phyloP scores from a whole-genome alignment of 2,113 vertebrate species.

The Telmatochromis brachygnathus region DNA sequence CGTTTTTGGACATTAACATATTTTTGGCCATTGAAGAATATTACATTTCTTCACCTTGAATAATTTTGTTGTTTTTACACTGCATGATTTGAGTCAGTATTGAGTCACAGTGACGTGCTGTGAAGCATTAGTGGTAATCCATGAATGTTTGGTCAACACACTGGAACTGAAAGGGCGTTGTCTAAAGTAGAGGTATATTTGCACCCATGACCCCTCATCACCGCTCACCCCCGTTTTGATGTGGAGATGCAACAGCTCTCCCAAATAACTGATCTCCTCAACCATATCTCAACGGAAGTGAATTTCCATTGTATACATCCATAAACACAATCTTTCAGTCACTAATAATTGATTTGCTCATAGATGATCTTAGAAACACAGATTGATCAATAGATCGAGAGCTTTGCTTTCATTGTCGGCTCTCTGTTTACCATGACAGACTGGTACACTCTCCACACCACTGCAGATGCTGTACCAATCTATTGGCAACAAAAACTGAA shows the following conservation, averaged over 20 bases:
- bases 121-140: neutral
- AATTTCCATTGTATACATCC: neutral
- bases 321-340: neutral
- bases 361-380: neutral
- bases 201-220: neutral
- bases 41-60: neutral
- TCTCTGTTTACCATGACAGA: neutral
- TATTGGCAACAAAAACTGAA: neutral
- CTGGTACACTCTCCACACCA: neutral
- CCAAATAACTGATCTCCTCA: neutral
- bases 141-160: neutral
- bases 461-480: neutral
- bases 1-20: rapidly evolving
- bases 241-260: neutral
- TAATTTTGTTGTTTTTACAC: neutral
- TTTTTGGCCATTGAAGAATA: neutral
- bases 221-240: neutral
- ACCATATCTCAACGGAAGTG: neutral
- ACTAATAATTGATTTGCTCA: neutral
- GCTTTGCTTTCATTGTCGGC: neutral
- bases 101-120: neutral
- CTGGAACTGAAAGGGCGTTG: neutral
- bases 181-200: neutral
- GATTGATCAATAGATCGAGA: neutral
- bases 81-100: neutral